Conservation (phyloP, 2,888 invertebrate species). For the Callyntrura sp. region DNA sequence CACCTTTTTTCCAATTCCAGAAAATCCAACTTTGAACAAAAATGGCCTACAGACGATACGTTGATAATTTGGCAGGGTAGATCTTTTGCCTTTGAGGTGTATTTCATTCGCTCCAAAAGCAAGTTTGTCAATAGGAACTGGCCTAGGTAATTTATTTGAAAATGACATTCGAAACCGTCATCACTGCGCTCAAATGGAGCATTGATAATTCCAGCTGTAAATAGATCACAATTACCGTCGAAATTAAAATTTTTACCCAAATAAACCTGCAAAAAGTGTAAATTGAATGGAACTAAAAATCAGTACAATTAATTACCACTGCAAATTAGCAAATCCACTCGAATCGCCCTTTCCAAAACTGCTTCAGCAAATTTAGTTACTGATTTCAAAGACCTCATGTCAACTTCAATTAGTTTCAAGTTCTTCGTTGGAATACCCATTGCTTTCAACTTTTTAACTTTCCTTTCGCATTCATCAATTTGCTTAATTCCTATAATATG, state of each 20-base stretch:
- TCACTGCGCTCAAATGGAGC: conserved; percentile 59
- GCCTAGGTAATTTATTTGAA: conserved; percentile 94
- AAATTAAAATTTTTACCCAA: too few relatives aligned
- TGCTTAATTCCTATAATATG: conserved; percentile 91
- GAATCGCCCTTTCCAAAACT: conserved; percentile 88
- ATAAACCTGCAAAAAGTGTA: too few relatives aligned
- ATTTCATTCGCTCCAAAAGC: conserved; percentile 90
- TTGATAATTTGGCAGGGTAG: conserved; percentile 91
- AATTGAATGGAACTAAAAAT: too few relatives aligned
- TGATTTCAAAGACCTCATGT: conserved; percentile 92
- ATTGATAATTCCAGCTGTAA: conserved; percentile 54
- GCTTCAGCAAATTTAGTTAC: conserved; percentile 90
- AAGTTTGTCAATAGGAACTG: conserved; percentile 94
- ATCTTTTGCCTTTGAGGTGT: conserved; percentile 87
- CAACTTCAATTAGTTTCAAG: conserved; percentile 89
- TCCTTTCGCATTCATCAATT: conserved; percentile 87
- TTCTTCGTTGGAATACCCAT: conserved; percentile 87
- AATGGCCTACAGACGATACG: conserved; percentile 93
- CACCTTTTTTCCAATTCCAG: conserved; percentile 88
- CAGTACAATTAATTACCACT: conserved; percentile 89
- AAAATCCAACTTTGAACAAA: conserved; percentile 90
- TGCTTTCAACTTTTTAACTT: conserved; percentile 86
- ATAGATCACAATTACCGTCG: too few relatives aligned
- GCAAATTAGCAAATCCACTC: conserved; percentile 92
- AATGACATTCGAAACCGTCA: conserved; percentile 90